A percentile compares a stretch with the other conserved stretches of the same genome.
phyloP scores from a whole-genome alignment of 2,797 vertebrate species.

The Spinus pinus region DNA sequence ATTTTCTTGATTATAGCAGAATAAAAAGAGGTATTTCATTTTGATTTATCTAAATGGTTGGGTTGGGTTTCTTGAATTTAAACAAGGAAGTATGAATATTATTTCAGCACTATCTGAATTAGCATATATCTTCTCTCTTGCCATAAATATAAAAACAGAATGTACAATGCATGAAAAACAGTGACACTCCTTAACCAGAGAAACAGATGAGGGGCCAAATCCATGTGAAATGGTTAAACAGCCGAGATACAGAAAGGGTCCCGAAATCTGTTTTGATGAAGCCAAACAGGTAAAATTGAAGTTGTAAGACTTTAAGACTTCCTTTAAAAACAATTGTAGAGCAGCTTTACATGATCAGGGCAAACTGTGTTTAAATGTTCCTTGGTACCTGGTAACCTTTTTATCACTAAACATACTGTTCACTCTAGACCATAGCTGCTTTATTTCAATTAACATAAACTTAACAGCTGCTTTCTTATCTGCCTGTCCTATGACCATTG shows the following conservation, averaged over 20 bases:
- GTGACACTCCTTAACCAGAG: constrained; percentile 75
- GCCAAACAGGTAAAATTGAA: constrained; percentile 85
- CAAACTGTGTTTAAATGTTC: not conserved
- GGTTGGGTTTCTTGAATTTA: not conserved
- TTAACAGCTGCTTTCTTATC: constrained; percentile 70
- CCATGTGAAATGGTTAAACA: constrained; percentile 94
- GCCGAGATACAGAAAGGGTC: constrained; percentile 96
- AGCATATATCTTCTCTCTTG: not conserved
- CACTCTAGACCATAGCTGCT: constrained; percentile 54
- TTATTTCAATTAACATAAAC: constrained; percentile 68
- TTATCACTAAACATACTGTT: constrained; percentile 49
- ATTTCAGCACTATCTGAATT: not conserved
- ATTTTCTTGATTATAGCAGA: not conserved
- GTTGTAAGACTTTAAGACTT: not conserved
- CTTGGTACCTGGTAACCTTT: not conserved
- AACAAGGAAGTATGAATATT: not conserved
- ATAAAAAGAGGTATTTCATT: not conserved
- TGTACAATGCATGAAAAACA: not conserved
- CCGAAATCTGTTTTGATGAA: constrained; percentile 95
- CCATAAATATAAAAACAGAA: not conserved
- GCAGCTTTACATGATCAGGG: not conserved
- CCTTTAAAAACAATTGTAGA: not conserved
- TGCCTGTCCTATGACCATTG: constrained; percentile 60
- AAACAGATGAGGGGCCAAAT: constrained; percentile 91
- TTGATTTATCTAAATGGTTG: not conserved